Conservation (phyloP, 1,140 invertebrate species). For the Drosophila ercepeae region DNA sequence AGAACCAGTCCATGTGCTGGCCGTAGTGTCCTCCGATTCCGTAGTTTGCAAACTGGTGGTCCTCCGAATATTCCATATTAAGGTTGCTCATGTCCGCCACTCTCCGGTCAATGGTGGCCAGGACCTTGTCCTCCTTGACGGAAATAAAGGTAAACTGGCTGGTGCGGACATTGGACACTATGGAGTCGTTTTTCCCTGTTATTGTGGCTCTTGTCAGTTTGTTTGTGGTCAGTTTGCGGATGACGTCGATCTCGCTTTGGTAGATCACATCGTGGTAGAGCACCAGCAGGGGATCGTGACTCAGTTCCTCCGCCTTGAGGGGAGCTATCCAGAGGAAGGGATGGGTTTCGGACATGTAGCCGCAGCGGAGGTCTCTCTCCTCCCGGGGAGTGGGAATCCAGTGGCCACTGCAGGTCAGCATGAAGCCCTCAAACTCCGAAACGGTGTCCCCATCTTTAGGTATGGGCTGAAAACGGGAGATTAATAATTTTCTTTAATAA, state of each 20-base stretch:
- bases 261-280: constrained; percentile 95
- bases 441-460: constrained; percentile 25
- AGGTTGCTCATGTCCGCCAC: constrained; percentile 93
- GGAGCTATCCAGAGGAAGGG: constrained; percentile 93
- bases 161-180: constrained; percentile 93
- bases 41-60: constrained; percentile 88
- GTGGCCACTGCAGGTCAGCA: constrained; percentile 88
- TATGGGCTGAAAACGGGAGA: constrained; percentile 22
- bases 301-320: constrained; percentile 95
- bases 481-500: background rate
- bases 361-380: constrained; percentile 87
- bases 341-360: constrained; percentile 89
- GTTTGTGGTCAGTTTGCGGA: constrained; percentile 92
- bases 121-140: constrained; percentile 90
- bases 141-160: constrained; percentile 98
- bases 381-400: constrained; percentile 84
- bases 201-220: constrained; percentile 90
- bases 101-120: constrained; percentile 89
- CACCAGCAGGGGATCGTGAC: constrained; percentile 92
- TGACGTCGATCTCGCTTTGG: constrained; percentile 94
- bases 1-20: constrained; percentile 87
- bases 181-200: constrained; percentile 89
- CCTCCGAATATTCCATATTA: constrained; percentile 88
- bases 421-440: constrained; percentile 25
- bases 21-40: constrained; percentile 90